Base-by-base conservation (phyloP, 2,888 invertebrate genomes). In the Acronicta alni region DNA sequence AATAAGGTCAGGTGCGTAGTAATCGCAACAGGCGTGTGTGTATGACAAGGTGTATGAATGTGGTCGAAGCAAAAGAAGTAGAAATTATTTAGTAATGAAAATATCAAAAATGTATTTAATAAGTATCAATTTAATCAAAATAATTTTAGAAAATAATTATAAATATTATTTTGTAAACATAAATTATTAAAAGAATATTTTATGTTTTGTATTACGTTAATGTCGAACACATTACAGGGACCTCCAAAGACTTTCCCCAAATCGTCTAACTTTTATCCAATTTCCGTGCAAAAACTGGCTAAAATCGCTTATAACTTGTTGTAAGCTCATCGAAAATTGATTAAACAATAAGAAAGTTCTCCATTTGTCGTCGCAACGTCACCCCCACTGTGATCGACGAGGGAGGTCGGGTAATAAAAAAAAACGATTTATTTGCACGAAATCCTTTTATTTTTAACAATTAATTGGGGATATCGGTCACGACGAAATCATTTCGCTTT, bases 401-500 rank as follows among this genome's bases (percentile, higher is more conserved):
- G 83, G 90, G 90, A 80, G 91, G 90, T 91, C 90, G 58, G 12
- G 14, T 62, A 80, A 80, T 79, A 83, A 79, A 57, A 73, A 74
- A 78, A 79, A 55, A 55, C 80, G 80, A 81, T 83, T 79, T 85
- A 86, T 89, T 84, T 82, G 77, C 72, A 68, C 74, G 46, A 71
- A 83, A 77, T 69, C 79, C 81, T 83, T 87, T 88, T 86, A 81
- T 87, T 84, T 81, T 74, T 68, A 72, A 80, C 85, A 87, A 91
- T 91, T 91, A 91, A 91, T 89, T 89, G 87, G 71, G 82, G 73
- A 85, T 85, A 86, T 88, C 86, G 76, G 85, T 89, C 81, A 86
- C 88, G 86, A 91, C 88, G 87, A 89, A 91, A 90, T 90, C 89
- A 89, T 91, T 91, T 86, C 82, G 72, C 83, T 81, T 85, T 91